Evolutionary conservation across 1,140 invertebrate genomes (phyloP).

Genomic region (Drosophila pruinosa): DNA sequence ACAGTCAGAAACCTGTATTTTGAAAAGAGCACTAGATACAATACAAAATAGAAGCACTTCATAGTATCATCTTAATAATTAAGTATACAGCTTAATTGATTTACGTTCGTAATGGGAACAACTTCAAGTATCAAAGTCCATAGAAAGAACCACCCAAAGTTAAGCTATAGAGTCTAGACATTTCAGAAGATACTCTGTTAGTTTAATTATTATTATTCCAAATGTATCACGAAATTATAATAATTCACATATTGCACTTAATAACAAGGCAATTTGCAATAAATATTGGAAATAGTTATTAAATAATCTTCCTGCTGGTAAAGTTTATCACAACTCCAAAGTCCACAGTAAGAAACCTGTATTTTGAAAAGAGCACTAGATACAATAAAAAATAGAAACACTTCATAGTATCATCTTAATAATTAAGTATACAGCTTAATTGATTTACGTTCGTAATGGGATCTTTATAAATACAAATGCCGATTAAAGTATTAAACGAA

Average conservation of each 20-base stretch:
- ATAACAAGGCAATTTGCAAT: not conserved
- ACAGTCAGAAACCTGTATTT: not conserved
- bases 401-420: not conserved
- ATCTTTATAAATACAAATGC: conserved; percentile 2
- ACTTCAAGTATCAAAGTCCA: conserved; percentile 10
- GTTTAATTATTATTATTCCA: not conserved
- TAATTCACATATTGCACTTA: too few relatives aligned
- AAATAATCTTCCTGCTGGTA: not conserved
- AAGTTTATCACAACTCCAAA: conserved; percentile 5
- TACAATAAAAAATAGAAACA: not conserved
- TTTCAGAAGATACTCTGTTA: not conserved
- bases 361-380: not conserved
- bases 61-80: not conserved
- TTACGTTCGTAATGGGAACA: not conserved
- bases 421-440: conserved; percentile 4
- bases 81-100: conserved; percentile 10
- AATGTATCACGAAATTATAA: too few relatives aligned
- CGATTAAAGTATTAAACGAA: not conserved
- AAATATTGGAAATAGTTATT: not conserved
- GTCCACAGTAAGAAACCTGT: conserved; percentile 13
- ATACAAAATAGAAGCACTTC: not conserved
- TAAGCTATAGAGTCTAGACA: not conserved
- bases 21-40: not conserved
- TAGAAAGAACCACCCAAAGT: conserved; percentile 10
- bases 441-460: not conserved